A percentile compares a stretch with the other conserved stretches of the same genome.
Conservation (phyloP, 2,888 invertebrate species). For the Nomada fabriciana region DNA sequence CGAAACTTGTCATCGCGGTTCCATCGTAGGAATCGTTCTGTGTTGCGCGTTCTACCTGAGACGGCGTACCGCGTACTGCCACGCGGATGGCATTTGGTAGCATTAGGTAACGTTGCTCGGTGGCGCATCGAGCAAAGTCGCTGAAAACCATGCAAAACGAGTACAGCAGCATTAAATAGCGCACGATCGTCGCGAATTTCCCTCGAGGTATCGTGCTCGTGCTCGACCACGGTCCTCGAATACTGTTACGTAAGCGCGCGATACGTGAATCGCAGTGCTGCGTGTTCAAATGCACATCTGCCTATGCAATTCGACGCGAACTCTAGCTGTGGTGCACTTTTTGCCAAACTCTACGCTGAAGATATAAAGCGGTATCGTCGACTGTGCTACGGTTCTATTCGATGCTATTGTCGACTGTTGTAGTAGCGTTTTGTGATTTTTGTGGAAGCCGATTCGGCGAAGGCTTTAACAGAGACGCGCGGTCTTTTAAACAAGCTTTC, state of each 20-base stretch:
- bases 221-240: constrained; percentile 11
- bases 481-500: not conserved
- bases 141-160: not conserved
- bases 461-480: not conserved
- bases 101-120: constrained; percentile 10
- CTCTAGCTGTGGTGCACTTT: not conserved
- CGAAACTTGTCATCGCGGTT: no score
- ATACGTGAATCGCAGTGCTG: constrained; percentile 1
- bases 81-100: not conserved
- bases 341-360: not conserved
- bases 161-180: constrained; percentile 3
- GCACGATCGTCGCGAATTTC: constrained; percentile 2
- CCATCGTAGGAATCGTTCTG: not conserved
- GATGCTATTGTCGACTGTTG: no score
- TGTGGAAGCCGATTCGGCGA: no score
- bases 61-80: not conserved
- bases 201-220: not conserved
- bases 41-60: not conserved
- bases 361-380: no score
- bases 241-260: constrained; percentile 37
- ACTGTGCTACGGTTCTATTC: no score
- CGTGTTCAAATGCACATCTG: not conserved
- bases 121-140: not conserved
- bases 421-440: not conserved
- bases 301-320: not conserved